Conservation (phyloP, 2,113 vertebrate species). For the Probosciger aterrimus region DNA sequence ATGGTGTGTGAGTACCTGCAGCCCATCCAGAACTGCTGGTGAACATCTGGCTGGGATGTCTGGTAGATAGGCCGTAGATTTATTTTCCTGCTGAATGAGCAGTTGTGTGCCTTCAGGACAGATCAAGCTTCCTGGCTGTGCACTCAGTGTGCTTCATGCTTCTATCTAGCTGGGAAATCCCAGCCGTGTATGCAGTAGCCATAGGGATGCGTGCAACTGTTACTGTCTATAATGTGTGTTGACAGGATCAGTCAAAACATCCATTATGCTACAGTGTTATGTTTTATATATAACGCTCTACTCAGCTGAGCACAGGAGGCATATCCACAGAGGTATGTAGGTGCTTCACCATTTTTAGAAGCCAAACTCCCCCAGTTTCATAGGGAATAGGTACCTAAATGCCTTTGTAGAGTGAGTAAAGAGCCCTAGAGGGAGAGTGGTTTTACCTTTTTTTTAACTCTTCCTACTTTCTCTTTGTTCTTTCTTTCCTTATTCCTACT, state of each 20-base stretch:
- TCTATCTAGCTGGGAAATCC: not conserved
- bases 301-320: not conserved
- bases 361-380: not conserved
- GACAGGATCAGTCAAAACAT: constrained; percentile 24
- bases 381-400: not conserved
- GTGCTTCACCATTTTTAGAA: not conserved
- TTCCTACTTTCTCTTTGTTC: not conserved
- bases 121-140: not conserved
- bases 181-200: not conserved
- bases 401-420: not conserved
- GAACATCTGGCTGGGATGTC: not conserved
- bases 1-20: not conserved
- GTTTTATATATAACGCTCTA: not conserved
- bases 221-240: not conserved
- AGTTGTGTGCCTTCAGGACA: not conserved
- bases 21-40: not conserved
- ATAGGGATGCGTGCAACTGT: not conserved
- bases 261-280: not conserved
- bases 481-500: not conserved
- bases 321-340: not conserved
- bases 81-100: not conserved
- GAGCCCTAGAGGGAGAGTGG: not conserved
- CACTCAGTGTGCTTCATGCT: not conserved
- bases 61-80: not conserved
- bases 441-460: not conserved